These are phyloP conservation scores for Caerostris extrusa DNA, from an alignment of 1,140 invertebrate species.

Conservation along the genomic window DNA sequence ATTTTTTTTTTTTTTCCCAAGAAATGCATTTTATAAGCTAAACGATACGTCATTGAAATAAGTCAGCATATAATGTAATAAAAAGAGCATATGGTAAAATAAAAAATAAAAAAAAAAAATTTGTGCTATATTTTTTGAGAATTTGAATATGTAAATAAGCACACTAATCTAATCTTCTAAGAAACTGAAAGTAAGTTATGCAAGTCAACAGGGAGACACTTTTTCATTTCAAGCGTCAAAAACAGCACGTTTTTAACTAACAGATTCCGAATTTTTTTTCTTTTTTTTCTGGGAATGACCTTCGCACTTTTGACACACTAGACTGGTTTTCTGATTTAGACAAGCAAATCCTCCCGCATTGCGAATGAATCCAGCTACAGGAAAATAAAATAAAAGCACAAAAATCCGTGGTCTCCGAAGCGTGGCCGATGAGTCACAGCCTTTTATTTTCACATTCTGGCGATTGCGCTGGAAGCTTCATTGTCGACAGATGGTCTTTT, in stretches of 20 bases:
- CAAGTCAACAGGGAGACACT: too few species aligned
- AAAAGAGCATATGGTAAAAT: too few species aligned
- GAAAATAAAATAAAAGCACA: not conserved
- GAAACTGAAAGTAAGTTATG: too few species aligned
- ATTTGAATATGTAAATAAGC: too few species aligned
- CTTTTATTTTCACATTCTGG: constrained; percentile 2
- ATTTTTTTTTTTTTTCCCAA: too few species aligned
- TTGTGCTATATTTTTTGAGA: too few species aligned
- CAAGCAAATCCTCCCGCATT: constrained; percentile 6
- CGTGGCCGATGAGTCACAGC: constrained; percentile 43
- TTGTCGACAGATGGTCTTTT: constrained; percentile 45
- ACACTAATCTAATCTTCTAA: too few species aligned
- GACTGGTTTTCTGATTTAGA: constrained; percentile 27
- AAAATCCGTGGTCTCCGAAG: not conserved
- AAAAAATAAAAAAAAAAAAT: too few species aligned
- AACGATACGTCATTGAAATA: too few species aligned
- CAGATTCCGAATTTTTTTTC: not conserved
- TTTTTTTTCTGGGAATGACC: not conserved
- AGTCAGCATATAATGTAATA: too few species aligned
- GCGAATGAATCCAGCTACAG: constrained; percentile 11
- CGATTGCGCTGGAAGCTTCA: constrained; percentile 1
- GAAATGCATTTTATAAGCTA: too few species aligned
- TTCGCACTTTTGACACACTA: constrained; percentile 42
- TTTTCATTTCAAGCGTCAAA: not conserved
- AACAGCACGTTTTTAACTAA: not conserved